A percentile compares a stretch with the other conserved stretches of the same genome.
These are phyloP conservation scores for Temnothorax curvispinosus DNA, from an alignment of 1,140 invertebrate genomes.

Conservation along the genomic window DNA sequence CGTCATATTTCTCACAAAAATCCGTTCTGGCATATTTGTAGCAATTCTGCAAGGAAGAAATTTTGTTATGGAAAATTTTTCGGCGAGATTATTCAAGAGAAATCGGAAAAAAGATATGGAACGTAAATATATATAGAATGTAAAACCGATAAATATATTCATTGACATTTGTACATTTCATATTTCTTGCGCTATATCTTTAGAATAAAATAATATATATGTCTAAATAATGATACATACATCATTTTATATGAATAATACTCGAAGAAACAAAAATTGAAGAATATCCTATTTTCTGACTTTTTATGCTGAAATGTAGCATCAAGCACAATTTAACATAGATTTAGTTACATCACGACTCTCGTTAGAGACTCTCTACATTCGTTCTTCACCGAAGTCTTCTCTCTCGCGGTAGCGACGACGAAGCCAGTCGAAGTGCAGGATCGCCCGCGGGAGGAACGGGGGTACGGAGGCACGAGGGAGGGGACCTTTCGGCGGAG, in stretches of 20 bases:
- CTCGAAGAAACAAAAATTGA: neutral
- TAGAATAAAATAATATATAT: neutral
- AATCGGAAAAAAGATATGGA: neutral
- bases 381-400: slow-evolving; percentile 47
- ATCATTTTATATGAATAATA: neutral
- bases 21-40: neutral
- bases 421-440: slow-evolving; percentile 35
- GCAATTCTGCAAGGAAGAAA: neutral
- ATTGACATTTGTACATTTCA: neutral
- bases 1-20: neutral
- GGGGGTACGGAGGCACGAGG: slow-evolving; percentile 55
- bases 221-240: neutral
- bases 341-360: neutral
- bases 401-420: slow-evolving; percentile 38
- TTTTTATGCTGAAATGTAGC: neutral
- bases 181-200: neutral
- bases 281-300: neutral
- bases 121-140: neutral
- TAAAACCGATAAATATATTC: neutral
- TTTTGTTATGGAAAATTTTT: neutral
- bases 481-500: slow-evolving; percentile 82
- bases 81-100: neutral
- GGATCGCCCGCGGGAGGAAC: slow-evolving; percentile 37
- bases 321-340: neutral
- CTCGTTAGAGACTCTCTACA: slow-evolving; percentile 14